Evolutionary conservation across 2,113 vertebrate genomes (phyloP), one percentile per base, ranked within the genome.

Genomic region (Myocastor coypus): DNA sequence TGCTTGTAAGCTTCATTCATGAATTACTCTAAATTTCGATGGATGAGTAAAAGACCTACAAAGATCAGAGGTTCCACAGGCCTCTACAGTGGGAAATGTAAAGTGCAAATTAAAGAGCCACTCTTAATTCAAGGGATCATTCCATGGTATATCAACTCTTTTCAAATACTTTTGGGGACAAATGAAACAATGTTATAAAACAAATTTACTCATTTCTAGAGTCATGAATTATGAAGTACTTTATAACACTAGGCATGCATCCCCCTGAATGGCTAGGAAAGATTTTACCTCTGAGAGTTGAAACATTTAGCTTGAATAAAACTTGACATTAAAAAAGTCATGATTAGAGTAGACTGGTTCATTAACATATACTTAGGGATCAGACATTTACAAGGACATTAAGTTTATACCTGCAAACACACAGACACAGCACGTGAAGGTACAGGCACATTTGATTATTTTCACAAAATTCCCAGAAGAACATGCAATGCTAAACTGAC

Each of bases 401-500:
- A 32, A 32, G 81, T 96, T 57, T 94, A 96, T 4, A 81, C 24
- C 85, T 42, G 24, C 28, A 87, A 93, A 92, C 77, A 96, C 46
- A 46, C 91, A 97, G 94, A 98, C 93, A 2, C 2, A 95, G 95
- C 96, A 97, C 96, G 81, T 80, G 90, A 32, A 96, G 89, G 92
- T 68, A 94, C 96, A 97, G 89, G 97, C 92, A 95, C 96, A 98
- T 80, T 97, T 94, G 92, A 89, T 97, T 30, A 75, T 96, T 97
- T 80, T 96, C 94, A 94, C 97, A 97, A 96, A 97, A 96, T 97
- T 96, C 90, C 96, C 80, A 97, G 91, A 96, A 92, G 57, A 96
- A 97, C 98, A 98, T 98, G 98, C 98, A 98, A 92, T 75, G 92
- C 96, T 97, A 92, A 95, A 96, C 83, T 86, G 66, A 97, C 92